phyloP scores from a whole-genome alignment of 1,140 invertebrate species.

The Agrypnia vestita region DNA sequence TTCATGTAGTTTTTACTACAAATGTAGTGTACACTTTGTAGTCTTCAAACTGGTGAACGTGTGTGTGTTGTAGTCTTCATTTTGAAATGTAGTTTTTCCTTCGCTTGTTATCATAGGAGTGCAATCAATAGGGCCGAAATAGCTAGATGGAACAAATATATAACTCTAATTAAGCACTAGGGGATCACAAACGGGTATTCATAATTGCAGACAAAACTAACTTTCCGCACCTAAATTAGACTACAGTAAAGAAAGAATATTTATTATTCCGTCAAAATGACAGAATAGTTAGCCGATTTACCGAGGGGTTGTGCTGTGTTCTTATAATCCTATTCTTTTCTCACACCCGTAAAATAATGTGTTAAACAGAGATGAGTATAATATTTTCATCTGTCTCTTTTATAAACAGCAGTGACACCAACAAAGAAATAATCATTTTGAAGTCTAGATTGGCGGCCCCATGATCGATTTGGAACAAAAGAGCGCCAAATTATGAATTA shows the following conservation, averaged over 20 bases:
- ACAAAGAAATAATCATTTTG: neutral
- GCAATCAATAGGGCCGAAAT: neutral
- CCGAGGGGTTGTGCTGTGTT: neutral
- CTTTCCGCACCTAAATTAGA: conserved; percentile 1
- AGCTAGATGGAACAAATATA: neutral
- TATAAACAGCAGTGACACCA: neutral
- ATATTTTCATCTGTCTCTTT: neutral
- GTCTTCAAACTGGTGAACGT: too few relatives aligned
- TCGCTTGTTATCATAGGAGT: conserved; percentile 35
- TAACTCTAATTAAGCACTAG: conserved; percentile 13
- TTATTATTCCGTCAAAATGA: conserved; percentile 43
- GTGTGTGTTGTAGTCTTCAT: too few relatives aligned
- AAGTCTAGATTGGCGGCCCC: neutral
- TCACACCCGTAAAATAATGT: neutral
- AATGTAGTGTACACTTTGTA: too few relatives aligned
- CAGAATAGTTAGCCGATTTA: conserved; percentile 1
- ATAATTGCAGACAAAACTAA: conserved; percentile 16
- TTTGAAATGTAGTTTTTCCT: too few relatives aligned
- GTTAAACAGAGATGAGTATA: conserved; percentile 17
- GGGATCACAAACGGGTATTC: conserved; percentile 21
- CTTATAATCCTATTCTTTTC: neutral
- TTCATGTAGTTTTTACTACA: too few relatives aligned
- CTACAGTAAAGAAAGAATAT: conserved; percentile 32
- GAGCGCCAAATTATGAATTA: neutral
- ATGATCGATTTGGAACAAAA: neutral